These are phyloP conservation scores for Palythoa grandis DNA, from an alignment of 92 coral and sea anemone species.

Conservation along the genomic window DNA sequence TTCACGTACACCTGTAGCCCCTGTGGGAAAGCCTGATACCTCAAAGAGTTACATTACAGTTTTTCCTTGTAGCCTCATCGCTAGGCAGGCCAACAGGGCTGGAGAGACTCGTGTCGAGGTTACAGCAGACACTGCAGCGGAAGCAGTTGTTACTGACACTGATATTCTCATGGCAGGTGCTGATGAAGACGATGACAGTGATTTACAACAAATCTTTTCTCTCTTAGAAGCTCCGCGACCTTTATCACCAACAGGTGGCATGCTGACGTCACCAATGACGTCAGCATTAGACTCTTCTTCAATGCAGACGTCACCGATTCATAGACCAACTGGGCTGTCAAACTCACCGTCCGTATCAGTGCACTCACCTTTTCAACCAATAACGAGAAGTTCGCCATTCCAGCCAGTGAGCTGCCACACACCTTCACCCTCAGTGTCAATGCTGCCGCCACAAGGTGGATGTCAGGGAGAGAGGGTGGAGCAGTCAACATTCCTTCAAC, in stretches of 20 bases:
- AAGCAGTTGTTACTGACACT: constrained; percentile 84
- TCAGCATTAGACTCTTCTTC: constrained; percentile 78
- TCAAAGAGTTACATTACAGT: constrained; percentile 80
- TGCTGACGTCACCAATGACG: constrained; percentile 73
- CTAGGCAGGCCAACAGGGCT: constrained; percentile 54
- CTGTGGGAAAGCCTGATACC: constrained; percentile 79
- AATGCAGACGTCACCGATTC: constrained; percentile 71
- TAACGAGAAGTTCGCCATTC: constrained; percentile 83
- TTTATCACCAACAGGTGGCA: constrained; percentile 65
- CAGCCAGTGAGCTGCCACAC: constrained; percentile 74
- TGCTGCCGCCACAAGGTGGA: constrained; percentile 50
- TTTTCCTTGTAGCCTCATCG: constrained; percentile 67
- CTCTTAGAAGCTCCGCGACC: constrained; percentile 72
- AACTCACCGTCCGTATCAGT: constrained; percentile 73
- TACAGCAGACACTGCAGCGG: constrained; percentile 76
- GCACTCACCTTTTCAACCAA: constrained; percentile 87
- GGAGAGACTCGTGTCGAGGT: constrained; percentile 59
- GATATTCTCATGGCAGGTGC: constrained; percentile 87
- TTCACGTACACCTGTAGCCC: constrained; percentile 65
- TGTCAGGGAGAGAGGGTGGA: constrained; percentile 44
- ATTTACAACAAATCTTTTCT: constrained; percentile 77
- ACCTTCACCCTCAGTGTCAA: constrained; percentile 72
- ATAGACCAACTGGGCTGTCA: constrained; percentile 56
- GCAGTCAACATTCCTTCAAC: constrained; percentile 50
- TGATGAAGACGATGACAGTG: constrained; percentile 81